Evolutionary conservation across 2,888 invertebrate genomes (phyloP).

Genomic region (Apamea sordens): DNA sequence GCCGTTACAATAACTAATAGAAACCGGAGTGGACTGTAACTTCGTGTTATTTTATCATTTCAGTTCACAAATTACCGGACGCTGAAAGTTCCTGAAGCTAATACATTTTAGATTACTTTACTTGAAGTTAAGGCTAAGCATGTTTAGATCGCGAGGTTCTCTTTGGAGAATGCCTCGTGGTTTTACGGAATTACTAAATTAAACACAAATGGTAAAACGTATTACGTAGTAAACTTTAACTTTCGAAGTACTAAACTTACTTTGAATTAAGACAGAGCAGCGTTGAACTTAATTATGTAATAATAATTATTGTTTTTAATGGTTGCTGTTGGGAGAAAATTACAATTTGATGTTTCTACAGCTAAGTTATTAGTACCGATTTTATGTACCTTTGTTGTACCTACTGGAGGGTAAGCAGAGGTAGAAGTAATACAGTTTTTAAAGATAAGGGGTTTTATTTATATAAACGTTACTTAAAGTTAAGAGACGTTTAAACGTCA

Average conservation of each 20-base stretch:
- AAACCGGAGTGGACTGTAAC: conserved; percentile 13
- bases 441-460: not conserved
- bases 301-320: conserved; percentile 46
- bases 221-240: conserved; percentile 37
- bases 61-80: conserved; percentile 44
- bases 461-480: not conserved
- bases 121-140: conserved; percentile 24
- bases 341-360: conserved; percentile 25
- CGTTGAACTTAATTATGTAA: conserved; percentile 32
- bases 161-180: conserved; percentile 44
- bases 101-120: conserved; percentile 57
- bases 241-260: conserved; percentile 31
- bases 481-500: not conserved
- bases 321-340: conserved; percentile 27
- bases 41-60: conserved; percentile 50
- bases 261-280: conserved; percentile 45
- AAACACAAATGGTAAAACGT: conserved; percentile 40
- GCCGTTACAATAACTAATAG: not conserved
- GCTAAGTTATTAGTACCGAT: conserved; percentile 2
- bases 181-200: conserved; percentile 48
- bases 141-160: conserved; percentile 34
- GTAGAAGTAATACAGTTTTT: not conserved
- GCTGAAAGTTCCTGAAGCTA: conserved; percentile 42
- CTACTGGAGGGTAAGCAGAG: not conserved
- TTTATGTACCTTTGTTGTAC: not conserved